Base-by-base conservation (phyloP, 2,797 vertebrate genomes). In the Ceryle rudis region DNA sequence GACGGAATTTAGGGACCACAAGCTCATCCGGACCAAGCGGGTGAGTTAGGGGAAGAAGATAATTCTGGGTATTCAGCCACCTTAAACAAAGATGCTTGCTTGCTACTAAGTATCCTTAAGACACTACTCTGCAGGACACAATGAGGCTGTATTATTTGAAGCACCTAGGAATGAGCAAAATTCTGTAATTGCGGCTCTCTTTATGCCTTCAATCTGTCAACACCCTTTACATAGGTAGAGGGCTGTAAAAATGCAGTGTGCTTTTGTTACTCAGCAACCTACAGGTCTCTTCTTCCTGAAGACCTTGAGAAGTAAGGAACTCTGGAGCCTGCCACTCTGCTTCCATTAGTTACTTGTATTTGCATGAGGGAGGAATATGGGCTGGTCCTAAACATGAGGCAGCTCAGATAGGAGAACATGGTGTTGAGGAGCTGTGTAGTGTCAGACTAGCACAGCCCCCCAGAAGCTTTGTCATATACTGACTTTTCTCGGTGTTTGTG, bases 1-100 rank as follows among this genome's bases (percentile, higher is more conserved):
- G 96, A 99, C 99, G 0, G 99, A 99, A 98, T 99, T 99, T 97
- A 99, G 98, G 97, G 99, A 99, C 96, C 99, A 99, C 97, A 99
- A 99, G 94, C 98, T 99, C 73, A 99, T 99, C 80, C 98, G 98
- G 49, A 99, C 99, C 70, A 99, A 99, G 95, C 99, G 99, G 98
- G 99, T 99, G 26, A 98, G 97, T 73, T 62, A 70, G 46, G 35
- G 20, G 19, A 81, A 12, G 31, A 31, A 18, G 21, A 20, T 41
- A 49, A 54, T 92, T 85, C 67, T 80, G 64, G 14, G 29, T 89
- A 13, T 73, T 87, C 55, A 16, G 28, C 20, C 37, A 57, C 26
- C 28, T 69, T 21, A 58, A 89, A 89, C 10, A n/a, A 81, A 83
- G 14, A 65, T 85, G 13, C 44, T 80, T 64, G 16, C 29, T 77